Conservation (phyloP, 2,113 vertebrate genomes). For the Heterochromis multidens region DNA sequence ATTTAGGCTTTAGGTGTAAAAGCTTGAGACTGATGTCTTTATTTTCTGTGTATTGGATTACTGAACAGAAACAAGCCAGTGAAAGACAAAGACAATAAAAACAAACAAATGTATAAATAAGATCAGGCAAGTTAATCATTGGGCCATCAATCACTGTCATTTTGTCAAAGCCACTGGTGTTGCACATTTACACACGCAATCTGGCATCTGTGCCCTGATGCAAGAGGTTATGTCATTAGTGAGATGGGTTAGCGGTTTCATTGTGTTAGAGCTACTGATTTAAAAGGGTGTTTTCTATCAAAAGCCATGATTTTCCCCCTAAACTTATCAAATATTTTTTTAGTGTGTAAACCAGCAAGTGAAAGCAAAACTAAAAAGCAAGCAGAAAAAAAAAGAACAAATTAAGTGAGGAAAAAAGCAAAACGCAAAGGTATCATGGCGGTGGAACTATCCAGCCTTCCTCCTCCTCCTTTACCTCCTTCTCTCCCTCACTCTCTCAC, state of each 20-base stretch:
- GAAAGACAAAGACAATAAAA: not conserved
- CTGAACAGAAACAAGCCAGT: not conserved
- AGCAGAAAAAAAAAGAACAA: not conserved
- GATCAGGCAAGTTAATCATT: not conserved
- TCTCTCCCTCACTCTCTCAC: not conserved
- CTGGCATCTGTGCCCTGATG: not conserved
- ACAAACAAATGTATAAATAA: not conserved
- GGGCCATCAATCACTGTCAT: not conserved
- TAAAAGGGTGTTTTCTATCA: not conserved
- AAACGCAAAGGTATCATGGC: not conserved
- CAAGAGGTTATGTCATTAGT: not conserved
- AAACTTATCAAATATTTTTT: too few species aligned
- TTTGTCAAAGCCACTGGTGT: not conserved
- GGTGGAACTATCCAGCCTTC: accelerated
- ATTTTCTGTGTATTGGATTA: not conserved
- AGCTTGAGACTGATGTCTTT: not conserved
- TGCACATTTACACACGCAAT: not conserved
- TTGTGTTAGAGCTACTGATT: too few species aligned
- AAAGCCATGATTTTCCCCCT: too few species aligned
- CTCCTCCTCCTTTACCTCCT: not conserved
- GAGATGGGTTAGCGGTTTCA: too few species aligned
- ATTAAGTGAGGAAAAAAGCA: not conserved
- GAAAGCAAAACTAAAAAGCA: accelerated
- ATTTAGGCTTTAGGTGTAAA: not conserved
- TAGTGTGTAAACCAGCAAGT: not conserved